Conservation (phyloP, 2,113 vertebrate genomes). For the Chloebia gouldiae region DNA sequence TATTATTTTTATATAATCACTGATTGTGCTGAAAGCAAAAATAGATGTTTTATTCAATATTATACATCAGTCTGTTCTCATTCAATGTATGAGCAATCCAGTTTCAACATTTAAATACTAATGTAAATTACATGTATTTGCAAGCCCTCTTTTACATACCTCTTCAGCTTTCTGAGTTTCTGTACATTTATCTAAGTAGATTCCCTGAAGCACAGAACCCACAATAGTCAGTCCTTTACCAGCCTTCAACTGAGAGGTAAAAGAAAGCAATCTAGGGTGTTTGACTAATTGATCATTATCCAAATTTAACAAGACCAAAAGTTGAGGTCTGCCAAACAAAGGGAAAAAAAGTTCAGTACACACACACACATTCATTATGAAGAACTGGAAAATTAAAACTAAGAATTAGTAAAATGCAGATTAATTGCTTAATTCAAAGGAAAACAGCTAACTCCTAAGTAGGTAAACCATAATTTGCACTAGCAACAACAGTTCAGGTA, state of each 20-base stretch:
- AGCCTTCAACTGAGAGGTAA: constrained; percentile 92
- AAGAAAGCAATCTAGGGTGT: constrained; percentile 89
- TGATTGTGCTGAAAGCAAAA: not conserved
- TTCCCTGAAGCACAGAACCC: constrained; percentile 88
- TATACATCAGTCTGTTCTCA: not conserved
- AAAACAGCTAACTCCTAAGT: not conserved
- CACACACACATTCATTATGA: not conserved
- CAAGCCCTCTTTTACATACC: constrained; percentile 66
- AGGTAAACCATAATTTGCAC: not conserved
- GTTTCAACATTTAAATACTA: not conserved
- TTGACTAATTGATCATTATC: constrained; percentile 84
- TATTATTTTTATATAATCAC: not conserved
- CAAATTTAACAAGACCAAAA: constrained; percentile 90
- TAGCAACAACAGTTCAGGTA: not conserved
- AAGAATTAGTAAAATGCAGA: not conserved
- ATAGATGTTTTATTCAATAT: not conserved
- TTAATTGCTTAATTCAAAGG: not conserved
- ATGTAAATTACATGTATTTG: not conserved
- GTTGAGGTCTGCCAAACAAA: constrained; percentile 80
- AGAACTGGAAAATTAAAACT: not conserved
- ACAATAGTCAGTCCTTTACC: constrained; percentile 96
- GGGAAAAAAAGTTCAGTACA: not conserved
- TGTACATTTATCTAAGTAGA: constrained; percentile 84
- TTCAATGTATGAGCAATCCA: not conserved
- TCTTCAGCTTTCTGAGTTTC: constrained; percentile 89